Base-by-base conservation (phyloP, 2,797 vertebrate genomes). In the Bucorvus abyssinicus region DNA sequence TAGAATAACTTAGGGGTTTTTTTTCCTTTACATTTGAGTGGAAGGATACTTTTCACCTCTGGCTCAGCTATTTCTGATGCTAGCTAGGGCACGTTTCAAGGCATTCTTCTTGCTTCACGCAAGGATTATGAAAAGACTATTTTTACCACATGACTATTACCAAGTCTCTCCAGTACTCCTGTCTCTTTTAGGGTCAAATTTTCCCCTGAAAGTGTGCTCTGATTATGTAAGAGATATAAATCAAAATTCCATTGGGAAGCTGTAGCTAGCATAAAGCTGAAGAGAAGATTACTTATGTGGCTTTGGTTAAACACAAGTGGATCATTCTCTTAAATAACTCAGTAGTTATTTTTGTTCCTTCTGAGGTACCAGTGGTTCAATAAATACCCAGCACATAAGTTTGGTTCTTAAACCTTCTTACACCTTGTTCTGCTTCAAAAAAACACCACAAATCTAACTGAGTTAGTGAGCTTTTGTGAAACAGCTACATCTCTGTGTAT, bases 111-210 rank as follows among this genome's bases (percentile, higher is more conserved):
- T 24, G 15, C 42, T 89, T 85, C 53, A 36, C 34, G 60, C 84
- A 65, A 65, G 29, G 63, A 49, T 93, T 93, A 89, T 85, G 84
- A 93, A 94, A 94, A 91, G 60, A 52, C 71, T 83, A 34, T 89
- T 91, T 95, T 94, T 83, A 91, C 74, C 68, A 79, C 22, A 93
- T 70, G 30, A 67, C 71, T 83, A 63, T 92, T 91, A 96, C 67
- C 59, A 83, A 90, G 49, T 50, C 40, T 76, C 30, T 80, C 22
- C 82, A 83, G 60, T 44, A 55, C 50, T 90, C 27, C 81, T 89
- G 68, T 26, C 45, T 83, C 64, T 29, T 64, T 89, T 57, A 64
- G 71, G 81, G 87, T 93, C 87, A 87, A 70, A 74, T 74, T 77
- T 36, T 85, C 30, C 23, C 49, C 56, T 87, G 34, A 83, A 83